Percentiles rank a stretch among this genome's conserved stretches.
Evolutionary conservation across 1,140 invertebrate species (phyloP).

Genomic region (Leucophenga varia): DNA sequence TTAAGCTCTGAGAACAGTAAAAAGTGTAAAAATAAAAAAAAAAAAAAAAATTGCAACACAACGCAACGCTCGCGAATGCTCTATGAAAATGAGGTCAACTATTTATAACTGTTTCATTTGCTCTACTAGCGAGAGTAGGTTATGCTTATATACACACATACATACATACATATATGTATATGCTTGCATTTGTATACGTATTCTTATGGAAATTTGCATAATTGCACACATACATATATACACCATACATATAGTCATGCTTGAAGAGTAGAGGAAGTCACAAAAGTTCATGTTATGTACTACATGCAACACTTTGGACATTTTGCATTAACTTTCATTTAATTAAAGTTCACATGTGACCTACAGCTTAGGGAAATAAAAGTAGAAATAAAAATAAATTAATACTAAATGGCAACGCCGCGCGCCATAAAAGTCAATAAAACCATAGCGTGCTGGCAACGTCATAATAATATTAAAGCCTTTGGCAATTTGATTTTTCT

Average conservation of each 20-base stretch:
- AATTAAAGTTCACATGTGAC: conserved; percentile 10
- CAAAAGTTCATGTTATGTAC: too few species aligned
- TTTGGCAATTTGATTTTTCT: too few species aligned
- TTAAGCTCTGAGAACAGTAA: conserved; percentile 21
- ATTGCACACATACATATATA: conserved; percentile 28
- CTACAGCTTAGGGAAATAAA: too few species aligned
- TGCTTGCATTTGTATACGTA: conserved; percentile 5
- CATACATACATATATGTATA: background rate
- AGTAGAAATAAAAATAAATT: too few species aligned
- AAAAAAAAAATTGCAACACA: conserved; percentile 42
- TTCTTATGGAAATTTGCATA: conserved; percentile 51
- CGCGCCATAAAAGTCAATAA: too few species aligned
- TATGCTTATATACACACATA: conserved; percentile 6
- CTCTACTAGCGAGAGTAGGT: too few species aligned
- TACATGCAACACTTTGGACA: background rate
- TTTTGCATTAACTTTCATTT: too few species aligned
- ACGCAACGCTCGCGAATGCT: conserved; percentile 31
- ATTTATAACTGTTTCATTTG: too few species aligned
- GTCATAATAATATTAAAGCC: too few species aligned
- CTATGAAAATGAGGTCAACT: conserved; percentile 45
- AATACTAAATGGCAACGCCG: too few species aligned
- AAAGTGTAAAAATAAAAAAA: conserved; percentile 9
- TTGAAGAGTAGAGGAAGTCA: too few species aligned
- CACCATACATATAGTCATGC: conserved; percentile 3
- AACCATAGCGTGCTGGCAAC: too few species aligned